phyloP scores from a whole-genome alignment of 1,140 invertebrate genomes.

The Mactra quadrangularis region DNA sequence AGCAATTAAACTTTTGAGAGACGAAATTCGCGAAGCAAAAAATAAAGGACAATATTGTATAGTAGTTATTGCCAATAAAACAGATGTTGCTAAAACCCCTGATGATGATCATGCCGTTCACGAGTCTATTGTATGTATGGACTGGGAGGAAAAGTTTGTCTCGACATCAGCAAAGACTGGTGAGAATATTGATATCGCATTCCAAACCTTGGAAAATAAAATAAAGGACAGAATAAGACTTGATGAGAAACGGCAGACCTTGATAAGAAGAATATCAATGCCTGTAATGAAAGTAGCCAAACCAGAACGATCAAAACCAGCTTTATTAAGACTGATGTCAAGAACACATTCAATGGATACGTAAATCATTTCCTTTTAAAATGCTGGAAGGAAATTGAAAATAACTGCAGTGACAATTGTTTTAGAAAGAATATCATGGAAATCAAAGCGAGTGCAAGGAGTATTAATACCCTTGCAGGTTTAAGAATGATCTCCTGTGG shows the following conservation, averaged over 20 bases:
- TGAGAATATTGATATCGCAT: conserved; percentile 18
- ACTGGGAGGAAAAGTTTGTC: conserved; percentile 66
- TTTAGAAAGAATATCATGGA: too few relatives aligned
- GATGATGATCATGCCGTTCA: conserved; percentile 61
- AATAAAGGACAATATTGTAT: conserved; percentile 60
- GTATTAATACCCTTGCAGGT: too few relatives aligned
- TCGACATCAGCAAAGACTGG: conserved; percentile 38
- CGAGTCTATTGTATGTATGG: conserved; percentile 69
- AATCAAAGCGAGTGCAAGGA: too few relatives aligned
- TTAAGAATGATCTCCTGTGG: too few relatives aligned
- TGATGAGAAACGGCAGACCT: conserved; percentile 4
- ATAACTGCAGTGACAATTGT: too few relatives aligned
- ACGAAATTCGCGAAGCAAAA: conserved; percentile 68
- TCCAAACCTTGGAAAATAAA: conserved; percentile 26
- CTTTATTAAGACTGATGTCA: too few relatives aligned
- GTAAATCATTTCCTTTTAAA: too few relatives aligned
- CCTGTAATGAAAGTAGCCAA: conserved; percentile 22
- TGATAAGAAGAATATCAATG: conserved; percentile 16
- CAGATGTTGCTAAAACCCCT: conserved; percentile 63
- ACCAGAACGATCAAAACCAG: neutral
- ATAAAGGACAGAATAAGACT: conserved; percentile 20
- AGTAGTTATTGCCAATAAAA: conserved; percentile 73
- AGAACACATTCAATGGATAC: too few relatives aligned
- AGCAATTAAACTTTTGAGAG: conserved; percentile 80
- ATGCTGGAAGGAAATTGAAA: too few relatives aligned